Percentiles rank a stretch among this genome's conserved stretches.
phyloP scores from a whole-genome alignment of 2,888 invertebrate species.

The Cataglyphis livida region DNA sequence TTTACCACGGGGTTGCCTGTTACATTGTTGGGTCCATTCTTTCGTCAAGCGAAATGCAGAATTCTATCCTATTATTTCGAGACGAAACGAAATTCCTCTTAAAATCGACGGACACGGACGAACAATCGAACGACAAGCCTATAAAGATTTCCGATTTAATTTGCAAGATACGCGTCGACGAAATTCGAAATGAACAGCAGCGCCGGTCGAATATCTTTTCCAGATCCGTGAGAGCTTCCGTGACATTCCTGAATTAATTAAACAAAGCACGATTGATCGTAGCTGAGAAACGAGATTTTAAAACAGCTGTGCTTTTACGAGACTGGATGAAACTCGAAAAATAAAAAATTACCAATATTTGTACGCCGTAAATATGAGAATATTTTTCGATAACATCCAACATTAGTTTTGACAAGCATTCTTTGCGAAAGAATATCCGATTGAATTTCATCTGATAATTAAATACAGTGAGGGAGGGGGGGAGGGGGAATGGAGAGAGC shows the following conservation, averaged over 20 bases:
- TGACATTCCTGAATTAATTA: conserved; percentile 57
- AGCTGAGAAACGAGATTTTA: background rate
- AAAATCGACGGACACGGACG: conserved; percentile 38
- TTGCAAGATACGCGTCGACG: background rate
- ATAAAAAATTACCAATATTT: background rate
- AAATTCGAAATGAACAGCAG: conserved; percentile 28
- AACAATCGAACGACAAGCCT: background rate
- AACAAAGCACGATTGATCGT: background rate
- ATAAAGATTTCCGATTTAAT: background rate
- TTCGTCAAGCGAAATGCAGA: conserved; percentile 36
- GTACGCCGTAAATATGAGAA: background rate
- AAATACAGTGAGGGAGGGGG: background rate
- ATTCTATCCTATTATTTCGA: conserved; percentile 51
- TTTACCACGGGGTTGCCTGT: background rate
- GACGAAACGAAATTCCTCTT: conserved; percentile 50
- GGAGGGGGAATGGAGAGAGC: background rate
- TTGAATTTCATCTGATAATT: conserved; percentile 61
- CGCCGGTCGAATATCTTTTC: conserved; percentile 36
- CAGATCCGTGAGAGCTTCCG: background rate
- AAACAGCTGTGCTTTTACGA: background rate
- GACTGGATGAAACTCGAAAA: background rate
- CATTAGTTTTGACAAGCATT: background rate
- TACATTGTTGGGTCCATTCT: background rate
- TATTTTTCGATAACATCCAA: background rate
- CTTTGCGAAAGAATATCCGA: background rate